Base-by-base conservation (phyloP, 2,113 vertebrate species). In the Paradoxurus hermaphroditus region DNA sequence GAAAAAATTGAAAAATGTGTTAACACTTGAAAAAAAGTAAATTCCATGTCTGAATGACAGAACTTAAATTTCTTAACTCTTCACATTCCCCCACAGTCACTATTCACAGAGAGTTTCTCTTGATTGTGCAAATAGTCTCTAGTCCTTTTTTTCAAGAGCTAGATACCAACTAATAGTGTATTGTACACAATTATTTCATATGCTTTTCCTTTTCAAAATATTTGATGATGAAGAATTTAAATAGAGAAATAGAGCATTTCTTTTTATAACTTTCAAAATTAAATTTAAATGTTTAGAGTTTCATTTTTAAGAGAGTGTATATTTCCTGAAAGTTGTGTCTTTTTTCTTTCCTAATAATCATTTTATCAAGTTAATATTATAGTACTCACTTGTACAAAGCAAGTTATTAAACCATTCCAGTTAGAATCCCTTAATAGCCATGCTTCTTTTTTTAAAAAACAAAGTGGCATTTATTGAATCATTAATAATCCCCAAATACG, bases 241-340 rank as follows among this genome's bases (percentile, higher is more conserved):
- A n/a, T n/a, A n/a, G n/a, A n/a, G n/a, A n/a, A n/a, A 51, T 96
- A 84, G 72, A 78, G 23, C 67, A 31, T 34, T 68, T 95, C 86
- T 51, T 49, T 89, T 89, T 63, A 23, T 86, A 62, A 75, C 27
- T 68, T n/a, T 39, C 44, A 27, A 34, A 81, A 70, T 73, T 91
- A 91, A 90, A 93, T 67, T 85, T 79, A 46, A 77, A 16, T 67
- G 27, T n/a, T 85, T 59, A 41, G n/a, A 91, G 39, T 59, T 31
- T 65, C 25, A 59, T 68, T 95, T 95, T 97, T 77, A 67, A 83
- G 41, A 51, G 7, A 51, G 7, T 51, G 4, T 77, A 1, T 63
- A 56, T 75, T 86, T 86, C 12, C 46, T 82, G 67, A 63, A 94
- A 53, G 15, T 91, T 73, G 3, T 83, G 12, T 79, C 51, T 86